Base-by-base conservation (phyloP, 2,797 vertebrate species). In the Acestrorhynchus altus region DNA sequence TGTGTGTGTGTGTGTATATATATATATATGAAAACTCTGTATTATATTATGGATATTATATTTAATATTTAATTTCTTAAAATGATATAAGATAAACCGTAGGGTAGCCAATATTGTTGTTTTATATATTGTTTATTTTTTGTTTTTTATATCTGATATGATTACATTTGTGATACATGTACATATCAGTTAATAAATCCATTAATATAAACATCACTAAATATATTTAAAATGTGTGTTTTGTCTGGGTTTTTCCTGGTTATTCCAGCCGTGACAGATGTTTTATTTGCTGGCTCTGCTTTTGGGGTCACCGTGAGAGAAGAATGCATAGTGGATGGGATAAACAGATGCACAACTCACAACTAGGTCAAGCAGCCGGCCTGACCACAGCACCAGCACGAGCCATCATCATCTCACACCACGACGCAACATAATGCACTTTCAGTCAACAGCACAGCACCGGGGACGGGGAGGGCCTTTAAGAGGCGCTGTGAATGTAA, bases 311-410 rank as follows among this genome's bases (percentile, higher is more conserved):
- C 39, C 16, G 26, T n/a, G 26, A 68, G 26, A 68, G 66, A 52
- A 74, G 39, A 59, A 66, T 22, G 73, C 26, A 57, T 51, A 57
- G 26, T 8, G 35, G 71, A 51, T 16, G 18, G 63, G 22, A 74
- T 78, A 81, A 81, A 78, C 74, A 77, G 74, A 74, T 40, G 57
- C 57, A 15, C 67, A 40, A 51, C 72, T 80, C 56, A 47, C 60
- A 80, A 74, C 70, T 84, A 82, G 80, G 77, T 84, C 80, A 81
- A 60, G 54, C 24, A 52, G 63, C 61, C 60, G 65, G 46, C 18
- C 69, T 77, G 76, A 69, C 70, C 54, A 47, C 64, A 54, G 44
- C 52, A 54, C 60, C 35, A 16, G 28, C 46, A 44, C 35, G 1
- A 42, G 12, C 10, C 46, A 15, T 20, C 39, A 72, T 46, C 42